Conservation (phyloP, 2,888 invertebrate genomes). For the Coelogynopora nodosa region DNA sequence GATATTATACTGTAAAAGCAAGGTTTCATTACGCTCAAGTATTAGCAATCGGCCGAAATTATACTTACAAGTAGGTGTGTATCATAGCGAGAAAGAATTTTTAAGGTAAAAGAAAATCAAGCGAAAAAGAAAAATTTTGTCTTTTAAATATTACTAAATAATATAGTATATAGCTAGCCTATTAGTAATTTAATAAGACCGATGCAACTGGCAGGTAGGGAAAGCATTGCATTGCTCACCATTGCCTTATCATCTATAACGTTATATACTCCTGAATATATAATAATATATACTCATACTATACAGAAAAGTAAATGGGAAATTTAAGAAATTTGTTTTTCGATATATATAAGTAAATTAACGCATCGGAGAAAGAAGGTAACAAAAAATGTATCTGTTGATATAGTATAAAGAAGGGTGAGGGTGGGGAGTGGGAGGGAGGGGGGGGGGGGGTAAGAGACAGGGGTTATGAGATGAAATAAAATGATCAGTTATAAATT, state of each 20-base stretch:
- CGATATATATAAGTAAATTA: background rate
- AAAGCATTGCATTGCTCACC: background rate
- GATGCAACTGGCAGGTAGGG: background rate
- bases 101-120: background rate
- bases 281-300: too few relatives aligned
- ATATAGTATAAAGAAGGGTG: background rate
- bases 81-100: background rate
- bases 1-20: background rate
- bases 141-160: background rate
- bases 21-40: background rate
- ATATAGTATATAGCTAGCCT: background rate
- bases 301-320: background rate
- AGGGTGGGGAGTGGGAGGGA: background rate
- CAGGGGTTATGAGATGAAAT: background rate
- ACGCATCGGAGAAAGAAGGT: background rate
- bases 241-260: too few relatives aligned
- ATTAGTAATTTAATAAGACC: background rate
- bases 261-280: too few relatives aligned
- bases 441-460: background rate
- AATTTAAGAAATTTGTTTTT: background rate
- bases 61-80: background rate
- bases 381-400: too few relatives aligned
- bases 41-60: constrained; percentile 18
- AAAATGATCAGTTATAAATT: constrained; percentile 20
- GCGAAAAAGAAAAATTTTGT: background rate